Evolutionary conservation across 2,113 vertebrate species (phyloP).

Genomic region (Triplophysa tibetana): DNA sequence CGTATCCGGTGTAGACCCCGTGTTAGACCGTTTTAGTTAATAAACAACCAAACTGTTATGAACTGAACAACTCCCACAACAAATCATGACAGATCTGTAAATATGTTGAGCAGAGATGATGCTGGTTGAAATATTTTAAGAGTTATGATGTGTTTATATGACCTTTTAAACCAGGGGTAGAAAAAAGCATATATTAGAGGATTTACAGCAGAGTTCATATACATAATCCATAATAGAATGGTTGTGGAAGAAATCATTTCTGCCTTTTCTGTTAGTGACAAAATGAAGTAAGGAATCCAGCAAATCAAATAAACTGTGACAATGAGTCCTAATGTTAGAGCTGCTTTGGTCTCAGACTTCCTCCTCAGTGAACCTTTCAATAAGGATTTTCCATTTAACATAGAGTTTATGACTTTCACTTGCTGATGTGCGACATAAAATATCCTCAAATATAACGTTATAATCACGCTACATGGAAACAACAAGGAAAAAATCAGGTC

Average conservation of each 20-base stretch:
- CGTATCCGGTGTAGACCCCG: too few species aligned
- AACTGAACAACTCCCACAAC: neutral
- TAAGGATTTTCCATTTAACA: neutral
- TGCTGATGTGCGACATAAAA: constrained; percentile 11
- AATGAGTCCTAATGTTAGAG: constrained; percentile 10
- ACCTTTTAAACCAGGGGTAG: constrained; percentile 66
- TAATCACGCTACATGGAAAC: neutral
- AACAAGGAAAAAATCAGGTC: neutral
- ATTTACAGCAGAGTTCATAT: constrained; percentile 62
- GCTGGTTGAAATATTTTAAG: constrained; percentile 37
- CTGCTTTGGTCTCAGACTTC: constrained; percentile 4
- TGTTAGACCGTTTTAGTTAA: too few species aligned
- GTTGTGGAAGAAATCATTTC: too few species aligned
- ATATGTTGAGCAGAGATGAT: neutral
- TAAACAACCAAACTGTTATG: too few species aligned
- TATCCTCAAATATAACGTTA: constrained; percentile 22
- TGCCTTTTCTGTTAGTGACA: neutral
- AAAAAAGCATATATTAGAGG: constrained; percentile 67
- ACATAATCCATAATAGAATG: constrained; percentile 9
- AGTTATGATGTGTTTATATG: constrained; percentile 60
- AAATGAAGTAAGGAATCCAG: constrained; percentile 4
- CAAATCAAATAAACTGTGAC: neutral
- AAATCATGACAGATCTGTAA: neutral
- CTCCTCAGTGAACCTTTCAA: neutral
- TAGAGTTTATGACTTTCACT: constrained; percentile 2